A percentile compares a stretch with the other conserved stretches of the same genome.
phyloP scores from a whole-genome alignment of 2,888 invertebrate genomes.

The Lepidonotus clava region DNA sequence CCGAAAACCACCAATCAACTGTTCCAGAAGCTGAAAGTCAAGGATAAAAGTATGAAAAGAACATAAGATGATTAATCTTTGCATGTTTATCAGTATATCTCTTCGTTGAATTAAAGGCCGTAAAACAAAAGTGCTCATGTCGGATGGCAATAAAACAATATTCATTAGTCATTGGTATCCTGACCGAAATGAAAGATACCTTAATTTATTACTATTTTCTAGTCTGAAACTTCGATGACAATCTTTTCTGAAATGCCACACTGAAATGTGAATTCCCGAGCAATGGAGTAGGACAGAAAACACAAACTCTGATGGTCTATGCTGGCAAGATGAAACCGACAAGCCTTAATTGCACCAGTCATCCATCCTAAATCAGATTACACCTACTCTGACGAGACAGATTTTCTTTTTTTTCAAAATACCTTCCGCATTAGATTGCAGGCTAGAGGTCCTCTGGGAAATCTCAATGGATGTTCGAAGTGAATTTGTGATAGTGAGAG shows the following conservation, averaged over 20 bases:
- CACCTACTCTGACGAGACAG: not conserved
- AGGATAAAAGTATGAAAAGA: too few species aligned
- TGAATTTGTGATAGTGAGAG: not conserved
- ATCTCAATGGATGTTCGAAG: constrained; percentile 5
- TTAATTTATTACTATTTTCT: not conserved
- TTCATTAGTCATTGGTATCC: too few species aligned
- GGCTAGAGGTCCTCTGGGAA: not conserved
- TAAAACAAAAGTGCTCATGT: too few species aligned
- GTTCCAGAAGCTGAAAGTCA: too few species aligned
- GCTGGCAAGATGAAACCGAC: constrained; percentile 4
- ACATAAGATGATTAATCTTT: too few species aligned
- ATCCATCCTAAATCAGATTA: constrained; percentile 3
- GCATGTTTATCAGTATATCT: too few species aligned
- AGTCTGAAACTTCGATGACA: not conserved
- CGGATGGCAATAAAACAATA: too few species aligned
- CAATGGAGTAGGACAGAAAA: not conserved
- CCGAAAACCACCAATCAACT: too few species aligned
- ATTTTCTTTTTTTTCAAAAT: not conserved
- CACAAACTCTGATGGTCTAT: too few species aligned
- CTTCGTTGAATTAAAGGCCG: too few species aligned
- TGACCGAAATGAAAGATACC: too few species aligned
- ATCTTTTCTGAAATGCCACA: not conserved
- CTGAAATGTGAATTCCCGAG: not conserved
- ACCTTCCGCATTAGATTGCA: not conserved
- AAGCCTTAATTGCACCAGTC: not conserved